These are phyloP conservation scores for Diabrotica undecimpunctata DNA, from an alignment of 1,140 invertebrate genomes.

Conservation along the genomic window DNA sequence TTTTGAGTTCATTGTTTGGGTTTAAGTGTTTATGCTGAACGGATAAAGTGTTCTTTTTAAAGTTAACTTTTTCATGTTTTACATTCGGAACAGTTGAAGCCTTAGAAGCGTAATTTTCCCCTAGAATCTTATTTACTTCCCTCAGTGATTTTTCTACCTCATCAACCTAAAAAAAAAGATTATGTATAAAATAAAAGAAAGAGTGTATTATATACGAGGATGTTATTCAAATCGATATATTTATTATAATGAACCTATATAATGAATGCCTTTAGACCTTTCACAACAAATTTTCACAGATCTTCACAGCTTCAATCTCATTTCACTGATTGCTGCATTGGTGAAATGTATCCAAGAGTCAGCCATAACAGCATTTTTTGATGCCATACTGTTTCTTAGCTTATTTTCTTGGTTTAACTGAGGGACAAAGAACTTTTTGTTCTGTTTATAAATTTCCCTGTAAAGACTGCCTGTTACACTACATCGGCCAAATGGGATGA, in stretches of 20 bases:
- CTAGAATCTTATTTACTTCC: conserved; percentile 71
- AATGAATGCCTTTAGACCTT: neutral
- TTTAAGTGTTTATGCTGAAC: conserved; percentile 75
- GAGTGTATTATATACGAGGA: neutral
- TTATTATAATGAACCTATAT: neutral
- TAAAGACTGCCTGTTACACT: no score
- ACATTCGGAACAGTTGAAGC: conserved; percentile 33
- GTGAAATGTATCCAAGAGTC: no score
- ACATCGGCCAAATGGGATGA: no score
- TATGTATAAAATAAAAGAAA: neutral
- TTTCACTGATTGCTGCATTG: no score
- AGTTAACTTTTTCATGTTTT: conserved; percentile 38
- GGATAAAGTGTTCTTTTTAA: conserved; percentile 53
- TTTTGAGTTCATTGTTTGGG: conserved; percentile 77
- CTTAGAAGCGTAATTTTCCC: conserved; percentile 50
- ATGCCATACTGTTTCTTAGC: no score
- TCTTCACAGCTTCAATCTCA: no score
- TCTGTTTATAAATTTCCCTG: no score
- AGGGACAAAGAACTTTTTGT: no score
- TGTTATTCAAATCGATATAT: neutral
- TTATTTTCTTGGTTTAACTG: no score
- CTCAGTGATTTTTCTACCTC: conserved; percentile 69
- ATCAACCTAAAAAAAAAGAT: conserved; percentile 53
- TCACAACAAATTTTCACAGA: no score
- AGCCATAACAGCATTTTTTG: no score